Evolutionary conservation across 2,113 vertebrate species (phyloP).

Genomic region (Astatoreochromis straeleni): DNA sequence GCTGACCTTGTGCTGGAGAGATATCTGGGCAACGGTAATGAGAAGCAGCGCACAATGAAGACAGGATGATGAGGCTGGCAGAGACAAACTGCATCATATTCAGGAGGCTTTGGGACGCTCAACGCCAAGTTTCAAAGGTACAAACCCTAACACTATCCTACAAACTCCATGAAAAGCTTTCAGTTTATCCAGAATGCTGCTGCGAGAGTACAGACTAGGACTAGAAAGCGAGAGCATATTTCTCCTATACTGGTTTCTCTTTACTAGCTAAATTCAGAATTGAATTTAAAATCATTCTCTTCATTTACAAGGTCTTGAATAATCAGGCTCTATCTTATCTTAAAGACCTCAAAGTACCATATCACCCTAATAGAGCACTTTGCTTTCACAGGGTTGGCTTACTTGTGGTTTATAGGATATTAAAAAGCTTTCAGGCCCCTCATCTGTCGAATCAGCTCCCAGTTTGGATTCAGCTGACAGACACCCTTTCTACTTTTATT

Average conservation of each 20-base stretch:
- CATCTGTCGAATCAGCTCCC: not conserved
- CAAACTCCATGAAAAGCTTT: not conserved
- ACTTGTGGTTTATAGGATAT: not conserved
- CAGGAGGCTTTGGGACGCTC: not conserved
- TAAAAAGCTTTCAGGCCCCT: not conserved
- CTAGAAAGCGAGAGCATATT: not conserved
- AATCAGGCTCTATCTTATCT: not conserved
- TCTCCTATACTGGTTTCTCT: not conserved
- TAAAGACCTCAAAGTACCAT: not conserved
- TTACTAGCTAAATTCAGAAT: not conserved
- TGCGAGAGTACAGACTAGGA: not conserved
- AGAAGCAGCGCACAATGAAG: not conserved
- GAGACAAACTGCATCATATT: conserved; percentile 14
- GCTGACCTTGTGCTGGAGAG: conserved; percentile 52
- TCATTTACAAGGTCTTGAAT: not conserved
- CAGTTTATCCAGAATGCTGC: not conserved
- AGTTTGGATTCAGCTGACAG: not conserved
- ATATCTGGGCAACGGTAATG: conserved; percentile 50
- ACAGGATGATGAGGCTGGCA: not conserved
- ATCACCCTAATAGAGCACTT: not conserved
- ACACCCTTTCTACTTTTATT: not conserved
- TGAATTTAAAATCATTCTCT: not conserved
- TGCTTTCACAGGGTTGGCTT: not conserved
- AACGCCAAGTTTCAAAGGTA: conserved; percentile 4
- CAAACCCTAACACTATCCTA: not conserved